Conservation (phyloP, 2,113 vertebrate genomes). For the Scortum barcoo region DNA sequence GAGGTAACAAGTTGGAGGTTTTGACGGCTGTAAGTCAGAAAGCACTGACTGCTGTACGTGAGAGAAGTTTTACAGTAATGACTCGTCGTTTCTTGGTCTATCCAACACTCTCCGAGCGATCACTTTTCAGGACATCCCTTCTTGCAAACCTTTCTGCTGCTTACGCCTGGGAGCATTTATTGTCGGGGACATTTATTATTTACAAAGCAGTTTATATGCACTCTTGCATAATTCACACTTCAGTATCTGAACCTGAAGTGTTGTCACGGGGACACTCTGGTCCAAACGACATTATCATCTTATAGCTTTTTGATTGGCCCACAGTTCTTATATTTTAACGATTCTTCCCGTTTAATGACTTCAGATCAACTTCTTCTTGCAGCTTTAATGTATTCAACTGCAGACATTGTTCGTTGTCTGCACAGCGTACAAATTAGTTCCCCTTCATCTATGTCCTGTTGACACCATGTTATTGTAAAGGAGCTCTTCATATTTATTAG, state of each 20-base stretch:
- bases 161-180: not conserved
- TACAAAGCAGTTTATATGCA: constrained; percentile 33
- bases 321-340: not conserved
- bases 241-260: not conserved
- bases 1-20: not conserved
- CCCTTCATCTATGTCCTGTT: not conserved
- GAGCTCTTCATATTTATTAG: not conserved
- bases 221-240: constrained; percentile 28
- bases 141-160: constrained; percentile 1
- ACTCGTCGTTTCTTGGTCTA: not conserved
- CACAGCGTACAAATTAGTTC: not conserved
- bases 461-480: not conserved
- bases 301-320: not conserved
- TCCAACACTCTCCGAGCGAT: not conserved
- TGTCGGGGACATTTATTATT: constrained; percentile 36
- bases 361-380: too few species aligned
- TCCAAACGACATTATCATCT: not conserved
- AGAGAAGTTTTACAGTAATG: not conserved
- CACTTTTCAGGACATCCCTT: constrained; percentile 14
- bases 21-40: not conserved
- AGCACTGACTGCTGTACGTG: not conserved
- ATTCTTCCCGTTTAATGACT: not conserved
- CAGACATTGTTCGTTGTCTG: not conserved
- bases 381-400: not conserved
- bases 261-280: not conserved